Percentiles rank a stretch among this genome's conserved stretches.
Evolutionary conservation across 1,140 invertebrate species (phyloP).

Genomic region (Drosophila ercepeae): DNA sequence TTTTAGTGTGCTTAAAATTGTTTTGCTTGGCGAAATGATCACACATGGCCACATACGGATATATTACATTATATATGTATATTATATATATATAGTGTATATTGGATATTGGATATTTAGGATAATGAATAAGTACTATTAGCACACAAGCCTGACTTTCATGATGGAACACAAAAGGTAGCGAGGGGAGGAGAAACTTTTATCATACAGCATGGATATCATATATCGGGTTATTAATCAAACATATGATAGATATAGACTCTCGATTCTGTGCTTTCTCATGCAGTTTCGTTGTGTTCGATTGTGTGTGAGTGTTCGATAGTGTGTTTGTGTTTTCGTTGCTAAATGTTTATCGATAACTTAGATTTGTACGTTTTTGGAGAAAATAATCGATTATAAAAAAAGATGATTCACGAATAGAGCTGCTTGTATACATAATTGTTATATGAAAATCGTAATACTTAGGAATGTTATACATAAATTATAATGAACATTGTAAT

Average conservation of each 20-base stretch:
- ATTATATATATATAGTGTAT: conserved; percentile 25
- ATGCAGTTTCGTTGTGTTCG: conserved; percentile 55
- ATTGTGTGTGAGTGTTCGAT: conserved; percentile 21
- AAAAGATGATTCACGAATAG: conserved; percentile 7
- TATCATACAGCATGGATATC: conserved; percentile 61
- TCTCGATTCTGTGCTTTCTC: conserved; percentile 54
- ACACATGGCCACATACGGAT: conserved; percentile 40
- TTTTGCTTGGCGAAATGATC: conserved; percentile 38
- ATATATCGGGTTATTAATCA: conserved; percentile 41
- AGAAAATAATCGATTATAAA: conserved; percentile 30
- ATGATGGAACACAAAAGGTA: conserved; percentile 41
- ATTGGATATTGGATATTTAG: conserved; percentile 25
- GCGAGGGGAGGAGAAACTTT: conserved; percentile 38
- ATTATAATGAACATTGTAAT: conserved; percentile 24
- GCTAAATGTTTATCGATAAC: conserved; percentile 53
- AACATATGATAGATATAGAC: conserved; percentile 44
- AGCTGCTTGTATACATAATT: conserved; percentile 11
- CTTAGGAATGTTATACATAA: conserved; percentile 17
- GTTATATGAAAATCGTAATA: conserved; percentile 17
- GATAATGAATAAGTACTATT: conserved; percentile 33
- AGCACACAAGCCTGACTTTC: conserved; percentile 54
- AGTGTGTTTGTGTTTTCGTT: conserved; percentile 11
- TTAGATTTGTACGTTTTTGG: conserved; percentile 38
- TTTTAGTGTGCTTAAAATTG: conserved; percentile 35
- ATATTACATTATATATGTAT: conserved; percentile 25